A percentile compares a stretch with the other conserved stretches of the same genome.
Conservation (phyloP, 2,113 vertebrate species). For the Choloepus hoffmanni region DNA sequence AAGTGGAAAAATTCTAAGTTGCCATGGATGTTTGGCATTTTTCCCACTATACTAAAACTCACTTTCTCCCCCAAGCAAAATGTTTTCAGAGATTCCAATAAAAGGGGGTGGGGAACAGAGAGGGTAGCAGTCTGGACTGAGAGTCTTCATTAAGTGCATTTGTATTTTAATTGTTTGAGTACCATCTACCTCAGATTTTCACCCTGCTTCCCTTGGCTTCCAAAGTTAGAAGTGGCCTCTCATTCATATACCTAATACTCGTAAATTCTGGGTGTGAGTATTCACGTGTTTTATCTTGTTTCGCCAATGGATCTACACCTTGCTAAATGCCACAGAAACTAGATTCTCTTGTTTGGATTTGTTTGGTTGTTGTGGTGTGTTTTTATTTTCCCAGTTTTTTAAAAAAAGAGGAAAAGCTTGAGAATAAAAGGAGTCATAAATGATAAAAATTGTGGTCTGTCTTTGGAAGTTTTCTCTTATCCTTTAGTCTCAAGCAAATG, state of each 20-base stretch:
- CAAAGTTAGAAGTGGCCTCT: background rate
- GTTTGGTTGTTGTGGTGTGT: background rate
- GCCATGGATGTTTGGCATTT: conserved; percentile 81
- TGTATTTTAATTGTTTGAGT: background rate
- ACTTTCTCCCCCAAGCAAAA: conserved; percentile 82
- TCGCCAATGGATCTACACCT: background rate
- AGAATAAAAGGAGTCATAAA: background rate
- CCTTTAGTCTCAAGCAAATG: background rate
- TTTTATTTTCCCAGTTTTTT: background rate
- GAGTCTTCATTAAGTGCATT: background rate
- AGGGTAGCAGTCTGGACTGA: background rate
- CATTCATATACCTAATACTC: background rate
- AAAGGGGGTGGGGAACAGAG: conserved; percentile 59
- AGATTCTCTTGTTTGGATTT: background rate
- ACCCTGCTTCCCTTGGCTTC: background rate
- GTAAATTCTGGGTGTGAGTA: background rate
- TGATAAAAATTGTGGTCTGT: background rate
- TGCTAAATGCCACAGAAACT: too few species aligned
- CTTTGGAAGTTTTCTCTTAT: background rate
- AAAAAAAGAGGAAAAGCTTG: background rate
- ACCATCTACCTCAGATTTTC: background rate
- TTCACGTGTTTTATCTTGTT: accelerated
- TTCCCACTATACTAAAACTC: conserved; percentile 80
- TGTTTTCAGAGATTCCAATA: conserved; percentile 77
- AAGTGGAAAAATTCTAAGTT: conserved; percentile 87